These are phyloP conservation scores for Rhagoletis zephyria DNA, from an alignment of 1,140 invertebrate genomes.

Conservation along the genomic window DNA sequence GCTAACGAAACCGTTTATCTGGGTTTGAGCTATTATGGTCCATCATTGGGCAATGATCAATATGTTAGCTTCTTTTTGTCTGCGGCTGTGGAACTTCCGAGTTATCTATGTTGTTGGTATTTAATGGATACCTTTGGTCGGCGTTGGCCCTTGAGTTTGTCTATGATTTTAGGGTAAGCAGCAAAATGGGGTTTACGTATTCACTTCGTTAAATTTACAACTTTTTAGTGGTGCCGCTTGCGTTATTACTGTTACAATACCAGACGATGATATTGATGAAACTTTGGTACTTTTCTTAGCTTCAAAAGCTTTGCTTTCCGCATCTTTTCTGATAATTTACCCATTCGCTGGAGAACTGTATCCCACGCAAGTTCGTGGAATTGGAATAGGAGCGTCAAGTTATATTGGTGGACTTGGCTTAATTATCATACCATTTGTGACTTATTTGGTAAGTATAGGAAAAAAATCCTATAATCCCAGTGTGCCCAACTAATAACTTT, in stretches of 20 bases:
- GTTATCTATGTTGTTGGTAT: constrained; percentile 87
- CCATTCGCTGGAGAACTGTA: constrained; percentile 92
- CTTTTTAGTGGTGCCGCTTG: constrained; percentile 81
- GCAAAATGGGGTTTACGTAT: neutral
- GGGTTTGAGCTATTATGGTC: constrained; percentile 86
- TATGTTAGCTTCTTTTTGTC: constrained; percentile 90
- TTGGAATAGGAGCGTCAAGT: constrained; percentile 90
- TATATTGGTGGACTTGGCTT: constrained; percentile 89
- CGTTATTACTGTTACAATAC: constrained; percentile 85
- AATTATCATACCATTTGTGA: constrained; percentile 92
- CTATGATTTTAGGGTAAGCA: constrained; percentile 80
- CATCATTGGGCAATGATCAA: constrained; percentile 86
- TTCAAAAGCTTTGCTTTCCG: constrained; percentile 91
- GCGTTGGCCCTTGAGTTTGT: constrained; percentile 86
- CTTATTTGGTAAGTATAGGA: constrained; percentile 87
- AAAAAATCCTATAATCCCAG: too few relatives aligned
- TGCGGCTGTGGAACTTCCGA: constrained; percentile 87
- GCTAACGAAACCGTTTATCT: constrained; percentile 87
- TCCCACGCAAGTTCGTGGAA: constrained; percentile 87
- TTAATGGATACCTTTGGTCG: constrained; percentile 88
- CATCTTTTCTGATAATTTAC: constrained; percentile 91
- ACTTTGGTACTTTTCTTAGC: constrained; percentile 86
- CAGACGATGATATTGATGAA: constrained; percentile 80
- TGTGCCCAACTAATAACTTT: too few relatives aligned
- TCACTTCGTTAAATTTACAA: neutral